Evolutionary conservation across 64 coral and sea anemone species (phyloP).

Genomic region (Hydrozoanthus tunicans): DNA sequence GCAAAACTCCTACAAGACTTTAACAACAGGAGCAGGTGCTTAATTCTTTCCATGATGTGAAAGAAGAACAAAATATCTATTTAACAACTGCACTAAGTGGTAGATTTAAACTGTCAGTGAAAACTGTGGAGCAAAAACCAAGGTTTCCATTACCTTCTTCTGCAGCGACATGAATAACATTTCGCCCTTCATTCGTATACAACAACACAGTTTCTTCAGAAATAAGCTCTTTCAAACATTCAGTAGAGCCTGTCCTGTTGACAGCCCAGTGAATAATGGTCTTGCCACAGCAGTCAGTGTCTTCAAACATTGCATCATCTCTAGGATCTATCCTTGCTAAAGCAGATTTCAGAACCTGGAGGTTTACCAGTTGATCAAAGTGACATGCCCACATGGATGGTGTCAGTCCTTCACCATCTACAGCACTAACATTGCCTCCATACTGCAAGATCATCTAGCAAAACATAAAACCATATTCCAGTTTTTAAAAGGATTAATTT

Average conservation of each 20-base stretch:
- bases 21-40: no score
- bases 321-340: slow-evolving; percentile 77
- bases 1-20: no score
- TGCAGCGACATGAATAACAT: slow-evolving; percentile 78
- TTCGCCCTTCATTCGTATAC: slow-evolving; percentile 73
- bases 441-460: slow-evolving; percentile 75
- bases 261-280: slow-evolving; percentile 89
- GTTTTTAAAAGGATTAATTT: no score
- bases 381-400: slow-evolving; percentile 97
- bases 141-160: slow-evolving; percentile 69
- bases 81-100: no score
- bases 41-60: no score
- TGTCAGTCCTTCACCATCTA: slow-evolving; percentile 75
- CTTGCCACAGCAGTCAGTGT: slow-evolving; percentile 71
- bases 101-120: no score
- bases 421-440: slow-evolving; percentile 69
- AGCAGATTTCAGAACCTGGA: slow-evolving; percentile 66
- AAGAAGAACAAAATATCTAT: no score
- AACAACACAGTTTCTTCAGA: slow-evolving; percentile 64
- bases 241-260: slow-evolving; percentile 62
- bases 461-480: neutral
- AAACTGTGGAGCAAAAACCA: no score
- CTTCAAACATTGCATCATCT: slow-evolving; percentile 81
- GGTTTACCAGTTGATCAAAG: slow-evolving; percentile 79
- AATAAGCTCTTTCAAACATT: slow-evolving; percentile 74